A percentile compares a stretch with the other conserved stretches of the same genome.
Conservation (phyloP, 2,888 invertebrate species). For the Phoenoteleia sp. region DNA sequence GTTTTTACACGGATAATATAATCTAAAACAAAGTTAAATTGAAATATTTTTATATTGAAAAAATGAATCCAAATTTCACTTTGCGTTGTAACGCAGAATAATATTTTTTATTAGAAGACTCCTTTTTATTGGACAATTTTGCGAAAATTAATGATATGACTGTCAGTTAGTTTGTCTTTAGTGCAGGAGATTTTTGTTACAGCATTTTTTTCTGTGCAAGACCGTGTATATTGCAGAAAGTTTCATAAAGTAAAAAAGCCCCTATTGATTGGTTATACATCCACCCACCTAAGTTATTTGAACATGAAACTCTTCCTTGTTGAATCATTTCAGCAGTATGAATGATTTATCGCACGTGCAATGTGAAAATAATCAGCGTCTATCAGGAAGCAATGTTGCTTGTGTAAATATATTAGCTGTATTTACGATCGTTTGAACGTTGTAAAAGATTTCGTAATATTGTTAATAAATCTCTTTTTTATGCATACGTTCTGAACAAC, state of each 20-base stretch:
- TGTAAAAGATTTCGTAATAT: constrained; percentile 42
- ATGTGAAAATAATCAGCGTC: constrained; percentile 48
- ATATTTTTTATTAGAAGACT: too few relatives aligned
- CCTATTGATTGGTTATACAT: constrained; percentile 4
- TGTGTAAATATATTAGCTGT: constrained; percentile 38
- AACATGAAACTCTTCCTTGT: constrained; percentile 25
- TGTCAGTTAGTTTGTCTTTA: too few relatives aligned
- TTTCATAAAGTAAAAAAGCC: not conserved
- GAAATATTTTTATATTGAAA: too few relatives aligned
- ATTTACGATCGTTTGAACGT: constrained; percentile 47
- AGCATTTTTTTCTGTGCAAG: too few relatives aligned
- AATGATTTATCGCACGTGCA: constrained; percentile 50
- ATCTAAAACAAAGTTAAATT: too few relatives aligned
- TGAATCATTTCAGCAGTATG: constrained; percentile 23
- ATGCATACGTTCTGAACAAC: not conserved
- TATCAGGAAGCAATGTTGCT: constrained; percentile 50
- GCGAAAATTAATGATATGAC: too few relatives aligned
- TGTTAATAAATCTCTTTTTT: constrained; percentile 34
- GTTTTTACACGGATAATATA: too few relatives aligned
- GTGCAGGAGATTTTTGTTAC: too few relatives aligned
- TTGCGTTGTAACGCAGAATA: too few relatives aligned
- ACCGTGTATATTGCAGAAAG: too few relatives aligned
- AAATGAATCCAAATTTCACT: too few relatives aligned
- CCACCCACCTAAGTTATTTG: constrained; percentile 1
- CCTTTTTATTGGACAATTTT: too few relatives aligned